Conservation (phyloP, 2,888 invertebrate species). For the Mimas tiliae region DNA sequence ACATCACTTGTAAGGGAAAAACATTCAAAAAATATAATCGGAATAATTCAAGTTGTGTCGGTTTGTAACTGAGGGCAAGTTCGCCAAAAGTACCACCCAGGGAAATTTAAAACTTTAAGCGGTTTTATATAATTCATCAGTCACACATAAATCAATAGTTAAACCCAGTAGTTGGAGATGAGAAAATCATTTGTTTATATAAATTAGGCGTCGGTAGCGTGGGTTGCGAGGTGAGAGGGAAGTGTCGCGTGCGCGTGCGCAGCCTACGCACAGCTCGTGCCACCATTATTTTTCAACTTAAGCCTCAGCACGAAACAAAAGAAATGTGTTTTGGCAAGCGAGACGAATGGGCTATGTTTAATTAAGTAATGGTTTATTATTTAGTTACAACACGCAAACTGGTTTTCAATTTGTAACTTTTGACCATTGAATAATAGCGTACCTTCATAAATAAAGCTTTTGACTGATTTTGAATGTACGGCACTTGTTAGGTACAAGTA, state of each 20-base stretch:
- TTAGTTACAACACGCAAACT: constrained; percentile 9
- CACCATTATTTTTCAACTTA: constrained; percentile 47
- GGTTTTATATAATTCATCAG: constrained; percentile 40
- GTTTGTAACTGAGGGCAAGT: not conserved
- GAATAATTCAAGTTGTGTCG: not conserved
- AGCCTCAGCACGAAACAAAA: constrained; percentile 25
- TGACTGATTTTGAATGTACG: not conserved
- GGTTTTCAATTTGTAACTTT: constrained; percentile 10
- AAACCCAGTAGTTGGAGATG: constrained; percentile 75
- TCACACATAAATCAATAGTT: constrained; percentile 55
- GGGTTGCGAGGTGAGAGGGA: constrained; percentile 65
- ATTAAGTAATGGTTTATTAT: constrained; percentile 29
- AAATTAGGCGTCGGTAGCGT: constrained; percentile 63
- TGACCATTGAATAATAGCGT: not conserved
- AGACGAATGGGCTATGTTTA: constrained; percentile 32
- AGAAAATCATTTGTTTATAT: constrained; percentile 76
- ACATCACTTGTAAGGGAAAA: not conserved
- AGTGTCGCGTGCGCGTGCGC: constrained; percentile 69
- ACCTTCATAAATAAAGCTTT: not conserved
- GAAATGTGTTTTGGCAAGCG: constrained; percentile 27
- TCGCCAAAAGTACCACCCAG: constrained; percentile 40
- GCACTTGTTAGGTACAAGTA: too few species aligned
- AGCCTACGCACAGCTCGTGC: constrained; percentile 69
- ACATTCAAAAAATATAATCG: not conserved
- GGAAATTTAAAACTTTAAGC: constrained; percentile 37